Evolutionary conservation across 2,888 invertebrate genomes (phyloP).

Genomic region (Agonum fuliginosum): DNA sequence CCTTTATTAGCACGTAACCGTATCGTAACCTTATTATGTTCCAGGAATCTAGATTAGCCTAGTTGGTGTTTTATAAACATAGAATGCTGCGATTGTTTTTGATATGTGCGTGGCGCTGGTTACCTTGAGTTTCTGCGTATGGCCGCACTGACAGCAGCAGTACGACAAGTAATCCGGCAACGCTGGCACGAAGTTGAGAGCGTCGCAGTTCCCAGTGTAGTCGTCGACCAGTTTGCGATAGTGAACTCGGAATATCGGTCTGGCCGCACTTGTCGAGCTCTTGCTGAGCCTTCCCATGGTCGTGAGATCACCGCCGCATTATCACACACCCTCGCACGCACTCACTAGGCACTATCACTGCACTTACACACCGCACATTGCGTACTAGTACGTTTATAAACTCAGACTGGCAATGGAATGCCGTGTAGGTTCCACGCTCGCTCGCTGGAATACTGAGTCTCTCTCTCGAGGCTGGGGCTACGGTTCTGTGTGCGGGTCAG

Average conservation of each 20-base stretch:
- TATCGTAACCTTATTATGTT: too few species aligned
- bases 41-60: too few species aligned
- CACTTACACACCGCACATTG: constrained; percentile 12
- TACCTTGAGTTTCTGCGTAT: constrained; percentile 73
- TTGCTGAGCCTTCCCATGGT: constrained; percentile 76
- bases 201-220: constrained; percentile 71
- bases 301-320: constrained; percentile 60
- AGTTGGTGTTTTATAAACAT: too few species aligned
- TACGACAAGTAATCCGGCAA: constrained; percentile 77
- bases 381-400: too few species aligned
- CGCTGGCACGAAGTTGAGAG: constrained; percentile 73
- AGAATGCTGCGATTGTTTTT: too few species aligned
- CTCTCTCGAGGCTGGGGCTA: neutral
- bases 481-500: constrained; percentile 54
- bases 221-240: constrained; percentile 78
- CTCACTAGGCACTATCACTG: constrained; percentile 17
- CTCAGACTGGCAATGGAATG: constrained; percentile 15
- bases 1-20: too few species aligned
- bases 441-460: constrained; percentile 13
- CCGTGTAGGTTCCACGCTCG: constrained; percentile 31
- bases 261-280: constrained; percentile 69
- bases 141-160: constrained; percentile 78
- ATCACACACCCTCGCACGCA: constrained; percentile 30
- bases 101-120: constrained; percentile 41
- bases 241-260: constrained; percentile 76